These are phyloP conservation scores for Ageneiosus marmoratus DNA, from an alignment of 2,113 vertebrate genomes.

Conservation along the genomic window DNA sequence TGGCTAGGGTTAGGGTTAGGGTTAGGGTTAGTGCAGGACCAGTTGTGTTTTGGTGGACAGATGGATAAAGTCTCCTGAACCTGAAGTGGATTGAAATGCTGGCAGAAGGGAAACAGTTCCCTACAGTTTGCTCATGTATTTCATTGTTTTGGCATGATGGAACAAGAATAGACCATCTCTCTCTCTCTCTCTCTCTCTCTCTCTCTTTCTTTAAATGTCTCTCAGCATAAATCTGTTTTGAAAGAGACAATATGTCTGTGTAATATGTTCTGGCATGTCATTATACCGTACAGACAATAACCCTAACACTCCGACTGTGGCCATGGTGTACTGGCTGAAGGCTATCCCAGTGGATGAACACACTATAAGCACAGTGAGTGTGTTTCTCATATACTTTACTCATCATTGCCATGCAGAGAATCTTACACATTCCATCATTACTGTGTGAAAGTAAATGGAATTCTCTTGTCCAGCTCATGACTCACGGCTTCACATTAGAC, in stretches of 20 bases:
- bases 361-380: constrained; percentile 67
- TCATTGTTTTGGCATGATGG: background rate
- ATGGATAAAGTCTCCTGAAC: background rate
- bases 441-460: background rate
- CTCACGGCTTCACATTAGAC: constrained; percentile 81
- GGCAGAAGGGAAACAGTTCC: background rate
- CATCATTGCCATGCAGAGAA: background rate
- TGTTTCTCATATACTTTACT: background rate
- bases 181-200: background rate
- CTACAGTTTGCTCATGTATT: background rate
- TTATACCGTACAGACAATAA: constrained; percentile 35
- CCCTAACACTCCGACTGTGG: constrained; percentile 51
- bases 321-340: constrained; percentile 71
- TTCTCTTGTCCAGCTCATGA: constrained; percentile 69
- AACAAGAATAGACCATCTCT: background rate
- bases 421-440: background rate
- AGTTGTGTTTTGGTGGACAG: background rate
- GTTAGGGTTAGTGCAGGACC: background rate
- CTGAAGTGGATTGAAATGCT: background rate
- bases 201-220: background rate
- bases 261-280: background rate
- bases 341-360: constrained; percentile 70
- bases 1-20: too few species aligned
- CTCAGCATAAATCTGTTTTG: background rate
- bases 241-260: background rate